Evolutionary conservation across 2,113 vertebrate species (phyloP).

Genomic region (Lontra canadensis): DNA sequence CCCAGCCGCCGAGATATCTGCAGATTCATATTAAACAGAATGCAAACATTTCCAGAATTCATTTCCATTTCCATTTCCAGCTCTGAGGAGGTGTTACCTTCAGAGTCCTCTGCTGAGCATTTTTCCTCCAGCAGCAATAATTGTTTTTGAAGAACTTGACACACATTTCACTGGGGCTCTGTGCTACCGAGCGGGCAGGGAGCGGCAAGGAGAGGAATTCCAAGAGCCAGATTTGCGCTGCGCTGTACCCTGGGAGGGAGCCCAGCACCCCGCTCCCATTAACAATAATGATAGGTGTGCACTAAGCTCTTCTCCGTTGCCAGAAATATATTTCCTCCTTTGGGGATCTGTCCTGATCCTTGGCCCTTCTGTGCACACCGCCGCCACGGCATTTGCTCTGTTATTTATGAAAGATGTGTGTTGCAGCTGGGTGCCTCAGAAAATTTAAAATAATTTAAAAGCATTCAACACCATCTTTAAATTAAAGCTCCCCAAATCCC

Average conservation of each 20-base stretch:
- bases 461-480: slow-evolving; percentile 62
- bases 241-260: not conserved
- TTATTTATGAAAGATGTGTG: slow-evolving; percentile 71
- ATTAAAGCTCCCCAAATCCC: slow-evolving; percentile 74
- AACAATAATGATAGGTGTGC: slow-evolving; percentile 52
- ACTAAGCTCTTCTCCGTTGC: not conserved
- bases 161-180: slow-evolving; percentile 32
- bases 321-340: slow-evolving; percentile 60
- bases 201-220: slow-evolving; percentile 47
- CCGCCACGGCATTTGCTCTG: slow-evolving; percentile 56
- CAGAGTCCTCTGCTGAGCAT: slow-evolving; percentile 46
- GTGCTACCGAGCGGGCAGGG: slow-evolving; percentile 21
- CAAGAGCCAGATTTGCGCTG: slow-evolving; percentile 39
- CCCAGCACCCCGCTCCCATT: slow-evolving; percentile 25
- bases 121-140: slow-evolving; percentile 45
- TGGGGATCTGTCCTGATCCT: slow-evolving; percentile 55
- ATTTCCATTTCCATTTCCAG: slow-evolving; percentile 68
- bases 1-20: not conserved
- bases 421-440: slow-evolving; percentile 62
- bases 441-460: slow-evolving; percentile 75
- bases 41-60: slow-evolving; percentile 60
- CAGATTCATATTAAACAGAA: slow-evolving; percentile 44
- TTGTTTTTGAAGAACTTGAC: slow-evolving; percentile 71
- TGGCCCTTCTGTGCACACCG: slow-evolving; percentile 35
- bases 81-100: slow-evolving; percentile 53